Conservation (phyloP, 2,113 vertebrate genomes). For the Phylloscopus trochiloides region DNA sequence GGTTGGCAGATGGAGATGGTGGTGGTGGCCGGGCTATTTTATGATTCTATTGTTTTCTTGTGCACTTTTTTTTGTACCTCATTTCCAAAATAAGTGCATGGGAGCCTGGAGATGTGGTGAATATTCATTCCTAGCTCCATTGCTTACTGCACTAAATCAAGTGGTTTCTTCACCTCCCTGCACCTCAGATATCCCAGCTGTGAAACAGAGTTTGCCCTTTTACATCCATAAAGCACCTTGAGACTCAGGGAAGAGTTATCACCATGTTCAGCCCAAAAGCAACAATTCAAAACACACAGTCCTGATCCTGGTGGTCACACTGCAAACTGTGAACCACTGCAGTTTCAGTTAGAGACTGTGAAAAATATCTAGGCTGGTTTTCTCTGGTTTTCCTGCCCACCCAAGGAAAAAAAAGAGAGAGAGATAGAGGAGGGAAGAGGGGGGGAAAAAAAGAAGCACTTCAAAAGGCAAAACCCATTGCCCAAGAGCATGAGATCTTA, state of each 20-base stretch:
- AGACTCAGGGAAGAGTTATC: background rate
- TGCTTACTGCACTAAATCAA: background rate
- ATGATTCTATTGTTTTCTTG: background rate
- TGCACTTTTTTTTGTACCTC: background rate
- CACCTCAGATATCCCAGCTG: background rate
- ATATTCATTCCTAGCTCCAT: background rate
- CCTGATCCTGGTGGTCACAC: background rate
- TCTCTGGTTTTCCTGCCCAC: background rate
- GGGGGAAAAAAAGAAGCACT: fast-evolving
- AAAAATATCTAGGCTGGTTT: background rate
- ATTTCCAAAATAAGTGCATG: background rate
- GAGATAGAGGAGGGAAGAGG: fast-evolving
- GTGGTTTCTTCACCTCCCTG: background rate
- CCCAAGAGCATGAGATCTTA: slow-evolving; percentile 8
- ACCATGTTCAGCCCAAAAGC: background rate
- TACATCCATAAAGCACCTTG: background rate
- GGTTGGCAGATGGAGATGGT: background rate
- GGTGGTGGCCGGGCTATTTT: background rate
- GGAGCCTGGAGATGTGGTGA: background rate
- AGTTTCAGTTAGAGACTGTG: background rate
- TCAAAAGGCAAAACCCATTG: background rate
- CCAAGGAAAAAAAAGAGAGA: background rate
- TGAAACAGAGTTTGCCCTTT: background rate
- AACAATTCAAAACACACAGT: background rate
- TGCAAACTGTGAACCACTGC: fast-evolving